phyloP scores from a whole-genome alignment of 2,888 invertebrate species.

The Torymus tubicola region DNA sequence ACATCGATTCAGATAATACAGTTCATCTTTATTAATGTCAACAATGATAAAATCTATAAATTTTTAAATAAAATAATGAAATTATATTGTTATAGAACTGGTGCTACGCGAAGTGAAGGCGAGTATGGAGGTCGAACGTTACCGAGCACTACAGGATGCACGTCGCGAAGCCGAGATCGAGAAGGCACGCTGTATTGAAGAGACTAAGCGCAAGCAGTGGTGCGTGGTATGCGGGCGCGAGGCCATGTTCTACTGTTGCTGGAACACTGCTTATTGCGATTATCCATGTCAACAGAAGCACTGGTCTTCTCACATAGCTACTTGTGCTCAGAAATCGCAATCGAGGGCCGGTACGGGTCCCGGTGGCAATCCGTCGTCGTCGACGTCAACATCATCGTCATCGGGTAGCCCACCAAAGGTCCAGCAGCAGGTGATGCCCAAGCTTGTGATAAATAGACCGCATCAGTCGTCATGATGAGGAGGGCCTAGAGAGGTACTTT shows the following conservation, averaged over 20 bases:
- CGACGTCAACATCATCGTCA: neutral
- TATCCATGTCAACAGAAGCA: slow-evolving; percentile 91
- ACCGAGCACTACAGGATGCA: slow-evolving; percentile 81
- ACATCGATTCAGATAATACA: too few relatives aligned
- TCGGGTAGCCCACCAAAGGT: slow-evolving; percentile 7
- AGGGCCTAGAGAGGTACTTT: slow-evolving; percentile 45
- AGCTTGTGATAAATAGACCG: slow-evolving; percentile 63
- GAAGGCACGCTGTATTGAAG: slow-evolving; percentile 84
- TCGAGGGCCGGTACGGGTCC: slow-evolving; percentile 13
- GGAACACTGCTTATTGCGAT: slow-evolving; percentile 97
- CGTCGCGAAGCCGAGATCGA: slow-evolving; percentile 84
- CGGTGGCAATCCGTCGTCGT: neutral
- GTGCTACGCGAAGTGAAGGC: slow-evolving; percentile 84
- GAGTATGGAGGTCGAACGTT: slow-evolving; percentile 84
- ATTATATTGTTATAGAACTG: slow-evolving; percentile 78
- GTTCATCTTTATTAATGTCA: too few relatives aligned
- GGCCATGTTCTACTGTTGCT: slow-evolving; percentile 95
- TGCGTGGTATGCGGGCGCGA: slow-evolving; percentile 92
- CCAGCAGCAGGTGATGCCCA: slow-evolving; percentile 68
- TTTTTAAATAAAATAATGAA: neutral
- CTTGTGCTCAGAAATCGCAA: slow-evolving; percentile 78
- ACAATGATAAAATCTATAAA: neutral
- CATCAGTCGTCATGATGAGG: slow-evolving; percentile 39
- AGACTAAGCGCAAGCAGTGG: slow-evolving; percentile 94
- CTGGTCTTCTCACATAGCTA: slow-evolving; percentile 87